Percentiles rank a stretch among this genome's conserved stretches.
These are phyloP conservation scores for Clusia tigrina DNA, from an alignment of 2,888 invertebrate genomes.

Conservation along the genomic window DNA sequence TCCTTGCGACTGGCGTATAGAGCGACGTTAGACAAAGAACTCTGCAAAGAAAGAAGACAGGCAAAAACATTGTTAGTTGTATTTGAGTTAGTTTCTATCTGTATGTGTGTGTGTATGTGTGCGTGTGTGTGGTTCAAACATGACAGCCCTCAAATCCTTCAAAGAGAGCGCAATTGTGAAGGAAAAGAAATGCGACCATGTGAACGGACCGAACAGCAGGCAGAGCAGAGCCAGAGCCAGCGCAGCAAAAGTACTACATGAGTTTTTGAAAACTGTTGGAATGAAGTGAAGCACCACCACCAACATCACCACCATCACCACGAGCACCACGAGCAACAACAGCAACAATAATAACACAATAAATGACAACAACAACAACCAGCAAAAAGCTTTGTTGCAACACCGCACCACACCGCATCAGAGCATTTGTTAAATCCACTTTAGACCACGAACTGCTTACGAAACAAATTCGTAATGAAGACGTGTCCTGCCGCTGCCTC, in stretches of 20 bases:
- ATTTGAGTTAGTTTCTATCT: no score
- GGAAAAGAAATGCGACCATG: no score
- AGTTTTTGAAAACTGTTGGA: not conserved
- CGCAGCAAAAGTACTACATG: not conserved
- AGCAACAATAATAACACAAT: not conserved
- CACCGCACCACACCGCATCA: not conserved
- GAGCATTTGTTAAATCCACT: not conserved
- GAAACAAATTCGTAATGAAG: not conserved
- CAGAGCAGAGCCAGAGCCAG: not conserved
- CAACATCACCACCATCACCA: not conserved
- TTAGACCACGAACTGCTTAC: conserved; percentile 3
- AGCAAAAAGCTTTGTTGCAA: not conserved
- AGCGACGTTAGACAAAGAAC: no score
- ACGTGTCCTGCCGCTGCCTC: not conserved
- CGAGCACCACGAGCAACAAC: not conserved
- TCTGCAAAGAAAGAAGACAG: no score
- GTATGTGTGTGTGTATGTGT: no score
- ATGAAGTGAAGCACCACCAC: not conserved
- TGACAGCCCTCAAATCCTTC: no score
- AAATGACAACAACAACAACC: not conserved
- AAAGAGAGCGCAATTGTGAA: no score
- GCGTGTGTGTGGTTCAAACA: no score
- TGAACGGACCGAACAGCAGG: not conserved
- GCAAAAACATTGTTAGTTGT: no score
- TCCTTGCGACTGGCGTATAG: no score